These are phyloP conservation scores for Eupeodes luniger DNA, from an alignment of 2,888 invertebrate genomes.

Conservation along the genomic window DNA sequence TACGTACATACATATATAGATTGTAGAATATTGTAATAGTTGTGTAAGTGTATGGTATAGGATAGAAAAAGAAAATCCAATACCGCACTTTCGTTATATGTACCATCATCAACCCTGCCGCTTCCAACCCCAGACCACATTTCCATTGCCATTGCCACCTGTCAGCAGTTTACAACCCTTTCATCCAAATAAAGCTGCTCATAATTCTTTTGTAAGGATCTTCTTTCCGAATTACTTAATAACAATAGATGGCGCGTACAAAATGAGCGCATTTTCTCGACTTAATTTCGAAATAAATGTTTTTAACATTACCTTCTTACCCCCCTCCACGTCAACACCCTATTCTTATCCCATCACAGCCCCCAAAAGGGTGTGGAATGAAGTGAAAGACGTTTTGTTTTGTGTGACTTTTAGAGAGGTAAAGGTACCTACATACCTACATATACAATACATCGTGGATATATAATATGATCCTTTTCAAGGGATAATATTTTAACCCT, in stretches of 20 bases:
- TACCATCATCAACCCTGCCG: background rate
- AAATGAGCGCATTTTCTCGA: slow-evolving; percentile 71
- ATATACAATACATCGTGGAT: too few species aligned
- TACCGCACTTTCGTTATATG: slow-evolving; percentile 35
- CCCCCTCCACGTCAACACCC: too few species aligned
- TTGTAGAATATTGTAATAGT: background rate
- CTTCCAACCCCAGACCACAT: slow-evolving; percentile 32
- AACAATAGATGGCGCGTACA: slow-evolving; percentile 74
- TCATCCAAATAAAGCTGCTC: slow-evolving; percentile 73
- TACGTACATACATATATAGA: background rate
- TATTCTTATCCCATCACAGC: too few species aligned
- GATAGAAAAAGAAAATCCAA: slow-evolving; percentile 14
- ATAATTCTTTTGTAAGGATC: slow-evolving; percentile 76
- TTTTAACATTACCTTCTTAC: slow-evolving; percentile 9
- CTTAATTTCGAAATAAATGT: slow-evolving; percentile 75
- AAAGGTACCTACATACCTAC: background rate
- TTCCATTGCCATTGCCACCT: slow-evolving; percentile 54
- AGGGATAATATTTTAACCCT: slow-evolving; percentile 32
- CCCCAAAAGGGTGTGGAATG: background rate
- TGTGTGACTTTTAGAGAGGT: slow-evolving; percentile 7
- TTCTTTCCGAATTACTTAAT: slow-evolving; percentile 74
- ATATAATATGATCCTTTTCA: slow-evolving; percentile 26
- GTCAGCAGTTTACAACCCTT: slow-evolving; percentile 69
- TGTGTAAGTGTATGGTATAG: background rate
- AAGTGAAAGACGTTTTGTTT: background rate